These are phyloP conservation scores for Drosophila anomelani DNA, from an alignment of 2,888 invertebrate genomes.

Conservation along the genomic window DNA sequence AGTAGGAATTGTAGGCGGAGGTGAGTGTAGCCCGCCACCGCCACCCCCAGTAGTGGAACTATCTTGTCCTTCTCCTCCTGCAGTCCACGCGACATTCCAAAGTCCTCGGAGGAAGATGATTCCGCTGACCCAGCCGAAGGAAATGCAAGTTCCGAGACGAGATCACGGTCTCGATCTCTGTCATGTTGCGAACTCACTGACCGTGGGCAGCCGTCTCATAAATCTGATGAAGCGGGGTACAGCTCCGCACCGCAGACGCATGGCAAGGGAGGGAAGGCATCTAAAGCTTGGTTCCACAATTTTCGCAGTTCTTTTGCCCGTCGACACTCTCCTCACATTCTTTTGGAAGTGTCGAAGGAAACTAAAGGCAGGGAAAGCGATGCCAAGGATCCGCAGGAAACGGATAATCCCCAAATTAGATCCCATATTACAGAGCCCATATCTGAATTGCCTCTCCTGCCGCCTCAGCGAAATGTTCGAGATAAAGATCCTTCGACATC, in stretches of 20 bases:
- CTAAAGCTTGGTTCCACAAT: not conserved
- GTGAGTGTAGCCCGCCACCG: conserved; percentile 51
- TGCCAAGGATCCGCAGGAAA: not conserved
- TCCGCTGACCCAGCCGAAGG: not conserved
- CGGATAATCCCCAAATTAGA: not conserved
- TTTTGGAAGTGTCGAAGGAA: not conserved
- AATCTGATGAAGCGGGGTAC: not conserved
- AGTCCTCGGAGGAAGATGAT: conserved; percentile 6
- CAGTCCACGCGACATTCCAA: not conserved
- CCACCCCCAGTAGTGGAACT: not conserved
- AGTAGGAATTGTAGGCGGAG: conserved; percentile 57
- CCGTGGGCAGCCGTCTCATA: not conserved
- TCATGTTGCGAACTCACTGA: not conserved
- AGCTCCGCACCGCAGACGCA: not conserved
- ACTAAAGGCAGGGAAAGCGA: not conserved
- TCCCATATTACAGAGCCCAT: not conserved
- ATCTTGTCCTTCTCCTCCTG: not conserved
- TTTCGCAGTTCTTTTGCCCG: not conserved
- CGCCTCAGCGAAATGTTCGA: not conserved
- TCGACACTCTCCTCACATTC: not conserved
- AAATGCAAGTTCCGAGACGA: conserved; percentile 4
- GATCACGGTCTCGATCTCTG: not conserved
- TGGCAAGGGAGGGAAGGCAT: too few species aligned
- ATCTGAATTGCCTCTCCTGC: conserved; percentile 9
- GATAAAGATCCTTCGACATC: too few species aligned